Percentiles rank a stretch among this genome's conserved stretches.
Conservation (phyloP, 2,113 vertebrate genomes). For the Eublepharis macularius region DNA sequence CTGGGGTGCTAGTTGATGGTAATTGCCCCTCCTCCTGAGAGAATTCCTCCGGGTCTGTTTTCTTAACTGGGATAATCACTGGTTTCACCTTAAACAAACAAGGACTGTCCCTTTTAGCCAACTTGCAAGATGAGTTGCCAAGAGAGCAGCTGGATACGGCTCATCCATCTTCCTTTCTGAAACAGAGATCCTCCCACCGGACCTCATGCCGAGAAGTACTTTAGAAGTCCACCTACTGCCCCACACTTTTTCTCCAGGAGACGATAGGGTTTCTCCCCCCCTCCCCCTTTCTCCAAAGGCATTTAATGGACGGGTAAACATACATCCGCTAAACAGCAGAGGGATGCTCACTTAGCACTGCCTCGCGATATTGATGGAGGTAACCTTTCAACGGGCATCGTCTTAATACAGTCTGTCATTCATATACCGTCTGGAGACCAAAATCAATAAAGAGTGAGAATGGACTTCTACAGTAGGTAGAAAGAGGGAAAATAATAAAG, state of each 20-base stretch:
- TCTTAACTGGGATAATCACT: constrained; percentile 27
- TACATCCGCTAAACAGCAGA: constrained; percentile 31
- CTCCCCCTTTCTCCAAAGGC: constrained; percentile 1
- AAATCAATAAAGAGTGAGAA: constrained; percentile 74
- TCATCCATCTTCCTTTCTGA: constrained; percentile 56
- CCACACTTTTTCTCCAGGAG: background rate
- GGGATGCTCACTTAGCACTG: constrained; percentile 23
- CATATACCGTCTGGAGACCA: constrained; percentile 62
- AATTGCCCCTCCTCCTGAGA: background rate
- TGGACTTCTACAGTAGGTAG: constrained; percentile 52
- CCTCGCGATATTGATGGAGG: constrained; percentile 46
- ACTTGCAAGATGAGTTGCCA: background rate
- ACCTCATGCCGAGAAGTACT: constrained; percentile 40
- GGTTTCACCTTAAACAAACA: constrained; percentile 13
- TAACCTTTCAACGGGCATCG: constrained; percentile 63
- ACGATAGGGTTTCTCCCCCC: background rate
- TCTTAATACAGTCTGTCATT: constrained; percentile 73
- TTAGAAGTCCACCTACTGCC: constrained; percentile 50
- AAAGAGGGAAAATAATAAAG: constrained; percentile 39
- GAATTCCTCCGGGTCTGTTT: constrained; percentile 23
- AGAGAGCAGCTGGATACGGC: constrained; percentile 16
- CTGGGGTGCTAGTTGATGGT: background rate
- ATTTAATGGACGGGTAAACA: constrained; percentile 38
- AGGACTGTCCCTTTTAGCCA: constrained; percentile 11
- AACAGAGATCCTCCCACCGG: constrained; percentile 46